Evolutionary conservation across 35 echinoderm and acorn worm species (phyloP).

Genomic region (Heliocidaris erythrogramma): DNA sequence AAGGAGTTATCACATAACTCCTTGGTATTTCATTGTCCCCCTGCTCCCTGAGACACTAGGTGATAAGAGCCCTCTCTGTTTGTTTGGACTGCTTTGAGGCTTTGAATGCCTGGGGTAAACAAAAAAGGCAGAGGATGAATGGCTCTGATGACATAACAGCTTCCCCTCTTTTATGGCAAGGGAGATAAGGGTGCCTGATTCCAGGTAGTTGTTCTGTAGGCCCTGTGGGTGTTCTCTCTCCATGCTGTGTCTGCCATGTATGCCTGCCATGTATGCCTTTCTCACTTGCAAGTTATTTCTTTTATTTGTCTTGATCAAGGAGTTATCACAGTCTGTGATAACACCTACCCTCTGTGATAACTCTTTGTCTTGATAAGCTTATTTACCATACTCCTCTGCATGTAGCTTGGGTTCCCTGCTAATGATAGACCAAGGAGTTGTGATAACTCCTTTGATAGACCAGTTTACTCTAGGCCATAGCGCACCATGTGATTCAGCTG

Average conservation of each 20-base stretch:
- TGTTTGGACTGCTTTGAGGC: too few species aligned
- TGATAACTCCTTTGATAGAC: too few species aligned
- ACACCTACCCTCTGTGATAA: too few species aligned
- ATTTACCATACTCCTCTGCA: background rate
- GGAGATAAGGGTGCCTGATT: background rate
- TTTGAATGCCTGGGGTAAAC: background rate
- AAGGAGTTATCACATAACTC: too few species aligned
- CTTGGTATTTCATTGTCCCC: background rate
- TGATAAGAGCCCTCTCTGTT: background rate
- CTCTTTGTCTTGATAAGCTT: background rate
- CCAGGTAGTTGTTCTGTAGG: background rate
- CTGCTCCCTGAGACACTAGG: background rate
- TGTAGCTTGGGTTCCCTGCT: background rate
- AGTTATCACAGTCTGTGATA: too few species aligned
- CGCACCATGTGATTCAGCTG: too few species aligned
- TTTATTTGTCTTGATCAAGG: background rate
- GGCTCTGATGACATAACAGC: background rate
- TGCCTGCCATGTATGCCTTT: background rate
- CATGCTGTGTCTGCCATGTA: background rate
- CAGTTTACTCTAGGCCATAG: background rate
- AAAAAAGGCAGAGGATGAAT: background rate
- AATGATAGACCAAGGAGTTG: background rate
- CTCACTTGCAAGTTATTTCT: background rate
- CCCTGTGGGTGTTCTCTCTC: background rate
- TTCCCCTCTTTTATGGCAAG: background rate